Evolutionary conservation across 2,113 vertebrate species (phyloP).

Genomic region (Mesocricetus auratus): DNA sequence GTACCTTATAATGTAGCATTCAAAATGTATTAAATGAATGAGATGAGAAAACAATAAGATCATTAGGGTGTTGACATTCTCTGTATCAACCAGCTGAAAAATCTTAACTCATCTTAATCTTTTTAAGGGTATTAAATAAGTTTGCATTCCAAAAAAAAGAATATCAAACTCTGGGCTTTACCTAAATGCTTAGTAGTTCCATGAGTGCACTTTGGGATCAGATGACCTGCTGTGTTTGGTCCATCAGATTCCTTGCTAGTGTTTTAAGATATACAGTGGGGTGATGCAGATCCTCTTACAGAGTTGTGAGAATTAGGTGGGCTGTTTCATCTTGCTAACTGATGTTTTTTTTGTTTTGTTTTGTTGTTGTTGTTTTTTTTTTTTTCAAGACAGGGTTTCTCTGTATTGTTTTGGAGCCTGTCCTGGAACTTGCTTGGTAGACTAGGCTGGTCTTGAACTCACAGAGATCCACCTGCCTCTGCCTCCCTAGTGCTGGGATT

Average conservation of each 20-base stretch:
- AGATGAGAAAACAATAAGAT: neutral
- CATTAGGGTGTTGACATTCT: neutral
- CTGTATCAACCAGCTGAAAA: neutral
- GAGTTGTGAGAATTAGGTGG: neutral
- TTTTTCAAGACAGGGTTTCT: too few species aligned
- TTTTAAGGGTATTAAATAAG: neutral
- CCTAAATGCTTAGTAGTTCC: neutral
- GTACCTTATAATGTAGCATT: neutral
- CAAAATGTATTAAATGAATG: neutral
- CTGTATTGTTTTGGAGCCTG: too few species aligned
- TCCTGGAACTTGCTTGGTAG: too few species aligned
- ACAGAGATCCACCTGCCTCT: too few species aligned
- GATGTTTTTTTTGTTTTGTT: too few species aligned
- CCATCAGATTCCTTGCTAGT: neutral
- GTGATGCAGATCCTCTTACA: neutral
- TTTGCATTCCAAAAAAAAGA: neutral
- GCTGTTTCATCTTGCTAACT: neutral
- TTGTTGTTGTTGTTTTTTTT: too few species aligned
- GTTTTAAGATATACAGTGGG: slow-evolving; percentile 13
- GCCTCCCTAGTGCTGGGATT: too few species aligned
- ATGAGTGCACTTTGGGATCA: neutral
- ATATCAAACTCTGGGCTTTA: neutral
- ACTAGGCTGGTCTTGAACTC: too few species aligned
- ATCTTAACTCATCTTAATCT: neutral
- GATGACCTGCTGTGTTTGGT: neutral